Percentiles rank a stretch among this genome's conserved stretches.
Evolutionary conservation across 2,113 vertebrate genomes (phyloP).

Genomic region (human (Homo sapiens)): GRCh38 chr6:106976001-106976500

Average conservation of each 20-base stretch:
- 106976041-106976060: neutral
- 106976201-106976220: constrained; percentile 1
- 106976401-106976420: neutral
- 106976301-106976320: constrained; percentile 51
- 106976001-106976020: neutral
- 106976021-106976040: neutral
- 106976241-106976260: neutral
- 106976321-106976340: constrained; percentile 40
- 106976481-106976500: constrained; percentile 53
- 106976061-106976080: neutral
- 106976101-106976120: neutral
- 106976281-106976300: neutral
- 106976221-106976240: neutral
- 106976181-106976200: constrained; percentile 37
- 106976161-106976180: constrained; percentile 56
- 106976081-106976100: neutral
- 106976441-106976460: constrained; percentile 55
- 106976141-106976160: neutral
- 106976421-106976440: neutral
- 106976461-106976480: constrained; percentile 41
- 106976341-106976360: constrained; percentile 34
- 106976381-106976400: neutral
- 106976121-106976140: constrained; percentile 1
- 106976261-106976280: neutral
- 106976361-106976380: neutral